Conservation (phyloP, 2,113 vertebrate species). For the Lamprotornis superbus region DNA sequence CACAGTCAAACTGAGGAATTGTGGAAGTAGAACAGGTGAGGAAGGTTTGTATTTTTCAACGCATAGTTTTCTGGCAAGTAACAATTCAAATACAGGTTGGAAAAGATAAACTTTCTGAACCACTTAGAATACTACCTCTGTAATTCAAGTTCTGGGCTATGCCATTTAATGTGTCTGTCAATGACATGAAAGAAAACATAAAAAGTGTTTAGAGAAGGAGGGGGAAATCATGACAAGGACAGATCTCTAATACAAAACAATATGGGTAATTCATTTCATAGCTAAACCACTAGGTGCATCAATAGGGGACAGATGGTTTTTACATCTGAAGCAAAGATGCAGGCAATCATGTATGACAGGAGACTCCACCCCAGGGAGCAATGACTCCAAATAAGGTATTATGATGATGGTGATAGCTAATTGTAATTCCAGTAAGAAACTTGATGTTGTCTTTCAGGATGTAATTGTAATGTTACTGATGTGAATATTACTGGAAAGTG, state of each 20-base stretch:
- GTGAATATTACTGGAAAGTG: not conserved
- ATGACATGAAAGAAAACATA: not conserved
- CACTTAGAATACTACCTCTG: not conserved
- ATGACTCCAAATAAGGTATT: not conserved
- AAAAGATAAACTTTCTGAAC: not conserved
- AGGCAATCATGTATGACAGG: not conserved
- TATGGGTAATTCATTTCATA: not conserved
- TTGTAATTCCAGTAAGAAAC: not conserved
- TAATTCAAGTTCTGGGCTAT: not conserved
- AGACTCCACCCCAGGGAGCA: not conserved
- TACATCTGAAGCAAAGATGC: not conserved
- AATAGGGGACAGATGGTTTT: not conserved
- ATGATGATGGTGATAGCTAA: not conserved
- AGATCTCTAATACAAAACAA: not conserved
- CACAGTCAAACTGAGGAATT: not conserved
- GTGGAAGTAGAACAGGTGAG: not conserved
- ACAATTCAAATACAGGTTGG: not conserved
- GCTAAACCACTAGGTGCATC: not conserved
- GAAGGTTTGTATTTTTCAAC: not conserved
- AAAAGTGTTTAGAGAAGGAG: not conserved
- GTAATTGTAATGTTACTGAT: not conserved
- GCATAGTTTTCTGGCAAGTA: not conserved
- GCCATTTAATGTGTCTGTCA: not conserved
- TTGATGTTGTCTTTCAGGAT: not conserved
- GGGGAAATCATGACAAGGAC: not conserved